These are phyloP conservation scores for Rhabdomys pumilio DNA, from an alignment of 2,797 vertebrate genomes.

Conservation along the genomic window DNA sequence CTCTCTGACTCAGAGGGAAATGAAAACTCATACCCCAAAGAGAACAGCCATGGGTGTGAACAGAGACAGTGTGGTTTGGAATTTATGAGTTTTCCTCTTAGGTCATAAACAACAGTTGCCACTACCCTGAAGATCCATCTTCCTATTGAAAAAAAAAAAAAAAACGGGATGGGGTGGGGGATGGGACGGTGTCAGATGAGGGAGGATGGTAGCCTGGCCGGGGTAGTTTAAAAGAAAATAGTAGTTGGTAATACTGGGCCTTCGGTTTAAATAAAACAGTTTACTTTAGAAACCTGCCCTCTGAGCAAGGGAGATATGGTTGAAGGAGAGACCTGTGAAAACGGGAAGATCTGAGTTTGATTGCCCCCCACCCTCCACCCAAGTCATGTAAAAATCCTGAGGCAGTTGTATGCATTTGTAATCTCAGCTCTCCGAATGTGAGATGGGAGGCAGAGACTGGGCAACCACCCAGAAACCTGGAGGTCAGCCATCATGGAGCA, in stretches of 20 bases:
- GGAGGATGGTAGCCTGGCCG: background rate
- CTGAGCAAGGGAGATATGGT: background rate
- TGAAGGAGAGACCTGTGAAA: background rate
- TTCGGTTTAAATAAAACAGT: slow-evolving; percentile 21
- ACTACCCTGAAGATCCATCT: slow-evolving; percentile 20
- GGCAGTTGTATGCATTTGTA: background rate
- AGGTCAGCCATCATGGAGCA: no score
- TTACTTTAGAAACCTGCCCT: background rate
- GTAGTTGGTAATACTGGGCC: background rate
- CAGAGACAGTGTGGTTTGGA: background rate
- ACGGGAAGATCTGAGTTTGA: background rate
- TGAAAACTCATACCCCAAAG: slow-evolving; percentile 2
- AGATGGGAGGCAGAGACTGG: background rate
- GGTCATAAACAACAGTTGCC: slow-evolving; percentile 61
- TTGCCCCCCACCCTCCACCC: background rate
- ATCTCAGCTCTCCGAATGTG: background rate
- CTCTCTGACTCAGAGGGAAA: slow-evolving; percentile 68
- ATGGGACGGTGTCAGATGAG: no score
- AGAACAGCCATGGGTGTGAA: slow-evolving; percentile 27
- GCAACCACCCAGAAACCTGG: background rate
- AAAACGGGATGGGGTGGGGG: background rate
- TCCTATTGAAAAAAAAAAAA: background rate
- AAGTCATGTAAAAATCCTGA: background rate
- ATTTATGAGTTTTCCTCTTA: slow-evolving; percentile 47
- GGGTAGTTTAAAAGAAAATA: background rate